These are phyloP conservation scores for Theristicus caerulescens DNA, from an alignment of 2,113 vertebrate species.

Conservation along the genomic window DNA sequence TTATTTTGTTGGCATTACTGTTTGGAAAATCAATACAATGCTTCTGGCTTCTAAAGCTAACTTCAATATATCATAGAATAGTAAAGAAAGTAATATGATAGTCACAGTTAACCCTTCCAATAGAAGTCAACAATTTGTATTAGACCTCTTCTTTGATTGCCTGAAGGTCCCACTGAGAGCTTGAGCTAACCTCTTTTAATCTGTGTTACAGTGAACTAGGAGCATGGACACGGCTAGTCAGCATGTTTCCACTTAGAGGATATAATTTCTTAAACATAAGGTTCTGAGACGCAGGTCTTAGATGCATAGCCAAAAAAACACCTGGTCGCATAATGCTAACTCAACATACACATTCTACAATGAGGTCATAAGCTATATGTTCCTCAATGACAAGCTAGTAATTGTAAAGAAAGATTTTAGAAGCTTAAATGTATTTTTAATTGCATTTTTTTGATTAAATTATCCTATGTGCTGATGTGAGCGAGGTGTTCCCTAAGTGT, in stretches of 20 bases:
- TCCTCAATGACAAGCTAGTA: neutral
- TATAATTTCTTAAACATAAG: neutral
- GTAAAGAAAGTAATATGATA: neutral
- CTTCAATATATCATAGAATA: neutral
- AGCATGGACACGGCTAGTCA: neutral
- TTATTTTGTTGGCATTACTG: neutral
- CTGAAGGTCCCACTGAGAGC: neutral
- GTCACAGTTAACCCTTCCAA: neutral
- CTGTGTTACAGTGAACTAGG: neutral
- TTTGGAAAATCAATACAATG: neutral
- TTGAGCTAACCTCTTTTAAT: neutral
- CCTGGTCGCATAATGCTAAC: neutral
- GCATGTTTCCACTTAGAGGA: neutral
- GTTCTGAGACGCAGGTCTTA: neutral
- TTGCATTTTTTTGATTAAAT: neutral
- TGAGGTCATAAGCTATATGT: neutral
- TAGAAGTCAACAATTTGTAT: neutral
- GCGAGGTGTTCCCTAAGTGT: neutral
- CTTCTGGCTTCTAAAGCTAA: neutral
- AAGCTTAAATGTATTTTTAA: neutral
- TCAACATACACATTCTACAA: neutral
- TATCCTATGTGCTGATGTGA: neutral
- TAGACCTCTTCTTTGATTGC: neutral
- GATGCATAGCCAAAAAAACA: neutral
- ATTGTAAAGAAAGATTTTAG: neutral